A percentile compares a stretch with the other conserved stretches of the same genome.
Evolutionary conservation across 2,113 vertebrate genomes (phyloP).

Genomic region (Sturnira hondurensis): DNA sequence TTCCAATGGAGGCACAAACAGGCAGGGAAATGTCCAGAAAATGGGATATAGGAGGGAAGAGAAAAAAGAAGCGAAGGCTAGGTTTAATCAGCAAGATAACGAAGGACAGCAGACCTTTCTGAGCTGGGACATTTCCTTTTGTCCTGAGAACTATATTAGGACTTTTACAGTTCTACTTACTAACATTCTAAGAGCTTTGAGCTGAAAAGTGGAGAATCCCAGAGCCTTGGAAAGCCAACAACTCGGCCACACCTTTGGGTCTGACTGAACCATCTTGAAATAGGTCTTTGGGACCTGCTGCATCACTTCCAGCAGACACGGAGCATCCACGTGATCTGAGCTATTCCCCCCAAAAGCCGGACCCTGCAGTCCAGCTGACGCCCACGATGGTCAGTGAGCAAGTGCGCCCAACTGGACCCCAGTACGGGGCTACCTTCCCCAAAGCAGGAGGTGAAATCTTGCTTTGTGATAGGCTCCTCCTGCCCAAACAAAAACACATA

Average conservation of each 20-base stretch:
- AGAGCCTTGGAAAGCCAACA: slow-evolving; percentile 16
- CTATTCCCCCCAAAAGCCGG: neutral
- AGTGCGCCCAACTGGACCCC: neutral
- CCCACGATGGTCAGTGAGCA: neutral
- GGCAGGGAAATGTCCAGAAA: neutral
- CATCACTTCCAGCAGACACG: neutral
- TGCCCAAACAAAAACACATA: neutral
- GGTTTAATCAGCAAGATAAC: slow-evolving; percentile 1
- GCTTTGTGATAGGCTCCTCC: neutral
- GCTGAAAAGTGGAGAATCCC: slow-evolving; percentile 29
- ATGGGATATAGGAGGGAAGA: neutral
- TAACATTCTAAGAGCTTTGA: slow-evolving; percentile 47
- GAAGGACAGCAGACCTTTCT: slow-evolving; percentile 17
- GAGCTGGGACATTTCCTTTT: slow-evolving; percentile 15
- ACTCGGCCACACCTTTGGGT: slow-evolving; percentile 17
- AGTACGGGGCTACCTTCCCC: neutral
- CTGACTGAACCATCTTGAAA: slow-evolving; percentile 8
- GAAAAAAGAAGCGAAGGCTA: neutral
- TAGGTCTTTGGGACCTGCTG: neutral
- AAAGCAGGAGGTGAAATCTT: neutral
- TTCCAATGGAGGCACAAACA: neutral
- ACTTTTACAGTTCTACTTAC: neutral
- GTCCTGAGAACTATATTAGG: neutral
- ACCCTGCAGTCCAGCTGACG: neutral
- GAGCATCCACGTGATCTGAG: neutral